Conservation (phyloP, 2,113 vertebrate species). For the Cryptotis parvus region DNA sequence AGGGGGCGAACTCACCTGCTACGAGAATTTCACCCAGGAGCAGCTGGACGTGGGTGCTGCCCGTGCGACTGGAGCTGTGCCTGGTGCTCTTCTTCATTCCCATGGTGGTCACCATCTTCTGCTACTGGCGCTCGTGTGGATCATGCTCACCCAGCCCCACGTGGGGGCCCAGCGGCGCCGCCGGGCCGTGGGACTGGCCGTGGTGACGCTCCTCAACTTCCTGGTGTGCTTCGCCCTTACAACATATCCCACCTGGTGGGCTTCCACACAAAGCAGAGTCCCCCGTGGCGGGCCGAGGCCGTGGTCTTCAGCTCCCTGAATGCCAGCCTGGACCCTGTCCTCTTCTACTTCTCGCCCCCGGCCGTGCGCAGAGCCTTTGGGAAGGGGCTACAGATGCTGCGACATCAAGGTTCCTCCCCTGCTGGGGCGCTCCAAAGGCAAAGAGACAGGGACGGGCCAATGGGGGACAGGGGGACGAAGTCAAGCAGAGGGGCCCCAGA, state of each 20-base stretch:
- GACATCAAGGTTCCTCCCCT: neutral
- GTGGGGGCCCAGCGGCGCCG: conserved; percentile 76
- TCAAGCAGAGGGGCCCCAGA: conserved; percentile 43
- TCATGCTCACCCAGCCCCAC: conserved; percentile 82
- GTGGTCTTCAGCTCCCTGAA: conserved; percentile 93
- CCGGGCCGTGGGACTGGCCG: conserved; percentile 82
- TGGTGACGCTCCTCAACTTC: conserved; percentile 83
- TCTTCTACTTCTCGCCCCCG: conserved; percentile 94
- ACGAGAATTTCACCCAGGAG: conserved; percentile 12
- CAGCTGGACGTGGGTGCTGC: conserved; percentile 74
- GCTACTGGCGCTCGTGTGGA: conserved; percentile 83
- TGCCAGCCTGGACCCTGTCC: conserved; percentile 92
- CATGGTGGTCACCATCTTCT: conserved; percentile 82
- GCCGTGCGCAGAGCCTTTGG: conserved; percentile 86
- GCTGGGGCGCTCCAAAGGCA: neutral
- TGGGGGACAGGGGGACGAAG: neutral
- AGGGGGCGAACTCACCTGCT: conserved; percentile 46
- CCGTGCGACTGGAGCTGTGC: conserved; percentile 80
- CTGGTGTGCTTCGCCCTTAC: conserved; percentile 89
- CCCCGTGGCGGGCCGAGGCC: conserved; percentile 88
- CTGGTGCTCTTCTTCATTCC: conserved; percentile 84
- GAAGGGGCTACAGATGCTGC: conserved; percentile 67
- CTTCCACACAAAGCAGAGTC: conserved; percentile 81
- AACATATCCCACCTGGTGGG: conserved; percentile 94
- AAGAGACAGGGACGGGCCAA: neutral